These are phyloP conservation scores for Temnothorax unifasciatus DNA, from an alignment of 2,888 invertebrate species.

Conservation along the genomic window DNA sequence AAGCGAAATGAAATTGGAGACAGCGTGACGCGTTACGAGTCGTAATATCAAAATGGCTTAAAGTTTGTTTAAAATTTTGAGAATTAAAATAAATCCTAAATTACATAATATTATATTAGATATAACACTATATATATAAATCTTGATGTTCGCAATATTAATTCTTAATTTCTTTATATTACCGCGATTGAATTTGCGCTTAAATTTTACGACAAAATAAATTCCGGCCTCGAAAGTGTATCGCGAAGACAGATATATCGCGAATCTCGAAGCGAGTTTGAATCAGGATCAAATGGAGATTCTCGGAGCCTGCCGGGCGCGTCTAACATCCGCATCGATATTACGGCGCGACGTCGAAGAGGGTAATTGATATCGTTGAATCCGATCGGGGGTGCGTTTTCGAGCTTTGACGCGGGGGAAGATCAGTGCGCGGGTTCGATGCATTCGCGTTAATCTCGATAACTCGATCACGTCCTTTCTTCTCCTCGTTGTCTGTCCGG, in stretches of 20 bases:
- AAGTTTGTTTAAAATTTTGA: neutral
- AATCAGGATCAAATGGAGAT: conserved; percentile 29
- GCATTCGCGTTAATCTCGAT: conserved; percentile 57
- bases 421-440: neutral
- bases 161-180: neutral
- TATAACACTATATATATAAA: neutral
- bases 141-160: neutral
- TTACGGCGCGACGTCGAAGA: conserved; percentile 7
- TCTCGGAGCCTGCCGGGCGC: neutral
- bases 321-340: conserved; percentile 40
- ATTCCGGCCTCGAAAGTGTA: neutral
- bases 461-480: conserved; percentile 61
- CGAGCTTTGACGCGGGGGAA: conserved; percentile 23
- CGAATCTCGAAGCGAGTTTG: conserved; percentile 8
- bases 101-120: neutral
- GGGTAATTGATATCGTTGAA: conserved; percentile 47
- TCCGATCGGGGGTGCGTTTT: neutral
- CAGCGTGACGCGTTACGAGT: too few species aligned
- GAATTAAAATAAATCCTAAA: neutral
- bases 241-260: neutral
- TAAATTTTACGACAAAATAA: neutral
- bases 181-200: neutral
- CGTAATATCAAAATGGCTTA: neutral
- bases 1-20: neutral
- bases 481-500: conserved; percentile 47